Evolutionary conservation across 2,888 invertebrate species (phyloP).

Genomic region (Drosophila pseudotalamancana): DNA sequence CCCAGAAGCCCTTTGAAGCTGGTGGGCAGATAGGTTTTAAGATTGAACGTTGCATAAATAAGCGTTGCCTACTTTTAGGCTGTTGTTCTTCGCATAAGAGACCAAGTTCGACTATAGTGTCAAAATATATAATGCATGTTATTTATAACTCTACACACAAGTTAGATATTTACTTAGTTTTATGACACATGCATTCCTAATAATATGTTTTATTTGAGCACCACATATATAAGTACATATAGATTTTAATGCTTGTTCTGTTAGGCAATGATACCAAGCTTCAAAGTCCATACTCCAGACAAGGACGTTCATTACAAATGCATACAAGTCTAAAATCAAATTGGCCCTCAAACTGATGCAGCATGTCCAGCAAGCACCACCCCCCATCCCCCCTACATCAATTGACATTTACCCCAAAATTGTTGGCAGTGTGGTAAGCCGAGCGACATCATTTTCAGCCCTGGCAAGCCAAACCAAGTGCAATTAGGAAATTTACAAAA

Average conservation of each 20-base stretch:
- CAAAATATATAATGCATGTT: too few species aligned
- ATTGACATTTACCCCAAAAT: constrained; percentile 43
- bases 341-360: constrained; percentile 54
- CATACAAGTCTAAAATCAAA: constrained; percentile 38
- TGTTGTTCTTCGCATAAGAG: too few species aligned
- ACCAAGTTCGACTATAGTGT: too few species aligned
- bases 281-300: constrained; percentile 1
- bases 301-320: constrained; percentile 27
- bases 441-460: constrained; percentile 51
- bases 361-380: background rate
- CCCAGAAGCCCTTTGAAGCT: too few species aligned
- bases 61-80: constrained; percentile 1
- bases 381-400: background rate
- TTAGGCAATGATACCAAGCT: constrained; percentile 5
- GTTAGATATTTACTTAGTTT: background rate
- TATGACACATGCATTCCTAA: too few species aligned
- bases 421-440: constrained; percentile 51
- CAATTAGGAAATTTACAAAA: constrained; percentile 74
- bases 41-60: too few species aligned
- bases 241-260: background rate
- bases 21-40: too few species aligned
- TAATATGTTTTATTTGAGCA: background rate
- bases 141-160: background rate
- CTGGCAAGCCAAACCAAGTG: constrained; percentile 58
- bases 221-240: background rate